A percentile compares a stretch with the other conserved stretches of the same genome.
Conservation (phyloP, 2,888 invertebrate genomes). For the Pristionchus arcanus region DNA sequence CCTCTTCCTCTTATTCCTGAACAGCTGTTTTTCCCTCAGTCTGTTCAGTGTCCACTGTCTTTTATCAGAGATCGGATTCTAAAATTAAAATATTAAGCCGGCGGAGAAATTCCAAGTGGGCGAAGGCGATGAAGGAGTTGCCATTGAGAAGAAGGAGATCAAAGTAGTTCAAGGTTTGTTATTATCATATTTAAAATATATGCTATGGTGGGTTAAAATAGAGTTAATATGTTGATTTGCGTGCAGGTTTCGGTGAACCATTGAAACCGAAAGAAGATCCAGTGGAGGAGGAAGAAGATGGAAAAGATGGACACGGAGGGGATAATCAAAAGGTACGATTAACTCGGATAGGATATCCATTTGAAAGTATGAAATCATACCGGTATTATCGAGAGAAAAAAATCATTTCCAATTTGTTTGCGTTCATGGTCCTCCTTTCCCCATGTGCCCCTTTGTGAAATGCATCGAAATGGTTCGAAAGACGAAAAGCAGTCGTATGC, state of each 20-base stretch:
- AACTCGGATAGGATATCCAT: neutral
- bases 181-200: neutral
- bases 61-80: neutral
- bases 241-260: constrained; percentile 66
- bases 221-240: too few species aligned
- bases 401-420: too few species aligned
- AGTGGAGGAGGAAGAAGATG: constrained; percentile 56
- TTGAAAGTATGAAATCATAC: neutral
- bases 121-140: constrained; percentile 16
- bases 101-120: neutral
- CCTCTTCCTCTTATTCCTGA: constrained; percentile 10
- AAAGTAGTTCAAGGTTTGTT: constrained; percentile 20
- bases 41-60: neutral
- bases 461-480: too few species aligned
- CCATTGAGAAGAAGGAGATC: constrained; percentile 23
- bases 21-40: neutral
- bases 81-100: neutral
- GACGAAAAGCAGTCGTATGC: too few species aligned
- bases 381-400: too few species aligned
- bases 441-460: too few species aligned
- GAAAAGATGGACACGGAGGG: neutral
- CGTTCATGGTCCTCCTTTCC: too few species aligned
- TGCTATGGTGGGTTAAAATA: too few species aligned
- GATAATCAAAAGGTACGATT: neutral
- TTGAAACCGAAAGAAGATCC: constrained; percentile 54